Base-by-base conservation (phyloP, 2,797 vertebrate species). In the Poecilia picta region DNA sequence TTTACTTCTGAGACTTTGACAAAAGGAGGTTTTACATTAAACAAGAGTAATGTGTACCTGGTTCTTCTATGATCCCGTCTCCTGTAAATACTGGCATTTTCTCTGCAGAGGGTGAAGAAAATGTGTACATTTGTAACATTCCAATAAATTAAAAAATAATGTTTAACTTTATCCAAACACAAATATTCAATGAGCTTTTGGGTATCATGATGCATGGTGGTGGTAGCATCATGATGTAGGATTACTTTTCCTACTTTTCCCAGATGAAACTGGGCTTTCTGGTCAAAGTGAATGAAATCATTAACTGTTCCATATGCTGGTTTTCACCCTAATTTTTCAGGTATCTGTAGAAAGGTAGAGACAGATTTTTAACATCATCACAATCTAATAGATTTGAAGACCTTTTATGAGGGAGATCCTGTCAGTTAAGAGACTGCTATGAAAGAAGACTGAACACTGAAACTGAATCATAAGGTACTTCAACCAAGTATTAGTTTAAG, bases 71-170 rank as follows among this genome's bases (percentile, higher is more conserved):
- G 70, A 91, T 92, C 81, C 73, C 76, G 78, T 85, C 83, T 46
- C 89, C 81, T 28, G 92, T 94, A 75, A 91, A 89, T 73, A 86
- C 82, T 43, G 86, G 87, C 55, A 73, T 18, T 79, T 91, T 94
- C 86, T 95, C 95, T 96, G 91, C 71, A 88, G 87, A 92, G 64
- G 79, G 76, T 33, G 83, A 41, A 31, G 4, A 73, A 75, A 79
- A 46, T 3, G 7, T 45, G 25, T 1, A 33, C 8, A 46, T 31
- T 55, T 28, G 18, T 23, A 77, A 33, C 71, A 64, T 31, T 77
- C 70, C 12, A 20, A 75, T 12, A 28, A 46, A 45, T 12, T 11
- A 25, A 41, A 39, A 66, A 28, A 28, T 6, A 39, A 10, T 0
- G 1, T 39, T 23, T 25, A 23, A 41, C 36, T 41, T 39, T 36